phyloP scores from a whole-genome alignment of 2,797 vertebrate genomes.

The Acanthis flammea region DNA sequence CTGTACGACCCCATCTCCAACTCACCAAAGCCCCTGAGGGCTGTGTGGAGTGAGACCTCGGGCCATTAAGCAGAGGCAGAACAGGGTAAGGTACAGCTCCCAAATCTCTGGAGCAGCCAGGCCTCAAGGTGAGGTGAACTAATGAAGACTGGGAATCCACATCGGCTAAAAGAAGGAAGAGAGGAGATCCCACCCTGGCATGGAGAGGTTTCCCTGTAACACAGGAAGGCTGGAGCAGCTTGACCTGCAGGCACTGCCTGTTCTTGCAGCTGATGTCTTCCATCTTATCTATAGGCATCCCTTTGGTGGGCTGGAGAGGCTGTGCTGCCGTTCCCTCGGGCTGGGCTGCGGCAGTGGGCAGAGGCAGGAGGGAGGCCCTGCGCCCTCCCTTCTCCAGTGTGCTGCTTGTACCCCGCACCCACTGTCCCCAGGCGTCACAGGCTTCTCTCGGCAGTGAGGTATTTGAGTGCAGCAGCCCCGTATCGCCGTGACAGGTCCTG shows the following conservation, averaged over 20 bases:
- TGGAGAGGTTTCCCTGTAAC: neutral
- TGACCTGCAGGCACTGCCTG: neutral
- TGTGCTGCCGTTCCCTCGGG: neutral
- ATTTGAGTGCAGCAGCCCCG: conserved; percentile 92
- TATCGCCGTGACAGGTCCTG: conserved; percentile 94
- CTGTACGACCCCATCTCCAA: neutral
- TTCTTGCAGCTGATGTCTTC: neutral
- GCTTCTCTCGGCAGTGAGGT: conserved; percentile 90
- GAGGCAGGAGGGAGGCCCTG: neutral
- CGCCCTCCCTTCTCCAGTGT: neutral
- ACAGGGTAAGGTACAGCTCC: neutral
- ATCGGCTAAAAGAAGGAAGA: neutral
- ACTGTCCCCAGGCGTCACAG: neutral
- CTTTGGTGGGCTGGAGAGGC: neutral
- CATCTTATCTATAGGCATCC: neutral
- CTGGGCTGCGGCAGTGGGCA: fast-evolving
- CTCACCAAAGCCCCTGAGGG: neutral
- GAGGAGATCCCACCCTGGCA: neutral
- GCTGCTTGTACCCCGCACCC: neutral
- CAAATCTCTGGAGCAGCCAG: neutral
- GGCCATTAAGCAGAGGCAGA: neutral
- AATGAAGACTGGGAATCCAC: neutral
- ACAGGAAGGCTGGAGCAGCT: neutral
- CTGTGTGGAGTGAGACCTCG: neutral
- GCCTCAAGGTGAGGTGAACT: neutral